Evolutionary conservation across 2,113 vertebrate genomes (phyloP).

Genomic region (human): GRCh38 chr5:21247501-21248000

Average conservation of each 20-base stretch:
- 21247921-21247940: too few relatives aligned
- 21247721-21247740: not conserved
- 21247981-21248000: too few relatives aligned
- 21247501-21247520: not conserved
- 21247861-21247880: too few relatives aligned
- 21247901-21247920: too few relatives aligned
- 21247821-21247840: too few relatives aligned
- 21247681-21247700: not conserved
- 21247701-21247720: not conserved
- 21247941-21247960: too few relatives aligned
- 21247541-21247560: not conserved
- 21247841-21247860: too few relatives aligned
- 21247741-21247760: not conserved
- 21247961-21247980: too few relatives aligned
- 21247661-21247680: not conserved
- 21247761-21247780: not conserved
- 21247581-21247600: not conserved
- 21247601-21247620: not conserved
- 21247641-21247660: not conserved
- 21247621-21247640: not conserved
- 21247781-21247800: not conserved
- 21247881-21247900: too few relatives aligned
- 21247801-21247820: too few relatives aligned
- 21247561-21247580: not conserved
- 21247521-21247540: not conserved